Conservation (phyloP, 2,113 vertebrate species). For the Neogobius melanostomus region DNA sequence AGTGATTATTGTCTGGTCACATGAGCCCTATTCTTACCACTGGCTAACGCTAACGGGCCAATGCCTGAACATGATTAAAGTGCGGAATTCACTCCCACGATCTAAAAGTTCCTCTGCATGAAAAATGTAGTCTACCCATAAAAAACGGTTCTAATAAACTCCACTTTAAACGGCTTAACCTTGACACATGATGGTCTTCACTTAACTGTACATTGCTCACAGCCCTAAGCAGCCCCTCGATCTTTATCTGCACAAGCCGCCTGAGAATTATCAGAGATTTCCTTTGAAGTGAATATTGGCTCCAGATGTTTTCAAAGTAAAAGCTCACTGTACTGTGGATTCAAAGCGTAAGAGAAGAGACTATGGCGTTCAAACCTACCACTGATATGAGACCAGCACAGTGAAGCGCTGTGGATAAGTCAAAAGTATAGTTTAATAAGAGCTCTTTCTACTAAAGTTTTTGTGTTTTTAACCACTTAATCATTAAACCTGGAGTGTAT, state of each 20-base stretch:
- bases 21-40: too few species aligned
- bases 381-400: too few species aligned
- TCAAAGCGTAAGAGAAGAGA: constrained; percentile 61
- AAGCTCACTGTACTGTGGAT: constrained; percentile 55
- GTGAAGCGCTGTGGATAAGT: too few species aligned
- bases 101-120: not conserved
- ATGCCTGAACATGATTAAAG: not conserved
- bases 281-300: constrained; percentile 73
- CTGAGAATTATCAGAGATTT: constrained; percentile 63
- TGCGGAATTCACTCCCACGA: not conserved
- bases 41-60: too few species aligned
- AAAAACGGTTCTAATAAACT: not conserved
- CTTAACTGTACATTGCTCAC: constrained; percentile 50
- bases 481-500: too few species aligned
- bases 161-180: not conserved
- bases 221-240: constrained; percentile 56
- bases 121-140: not conserved
- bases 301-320: constrained; percentile 67
- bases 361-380: too few species aligned
- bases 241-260: constrained; percentile 40
- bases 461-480: too few species aligned
- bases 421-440: too few species aligned
- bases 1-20: too few species aligned
- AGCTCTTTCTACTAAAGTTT: too few species aligned
- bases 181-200: constrained; percentile 20